Percentiles rank a stretch among this genome's conserved stretches.
phyloP scores from a whole-genome alignment of 1,140 invertebrate species.

The Heliconius himera region DNA sequence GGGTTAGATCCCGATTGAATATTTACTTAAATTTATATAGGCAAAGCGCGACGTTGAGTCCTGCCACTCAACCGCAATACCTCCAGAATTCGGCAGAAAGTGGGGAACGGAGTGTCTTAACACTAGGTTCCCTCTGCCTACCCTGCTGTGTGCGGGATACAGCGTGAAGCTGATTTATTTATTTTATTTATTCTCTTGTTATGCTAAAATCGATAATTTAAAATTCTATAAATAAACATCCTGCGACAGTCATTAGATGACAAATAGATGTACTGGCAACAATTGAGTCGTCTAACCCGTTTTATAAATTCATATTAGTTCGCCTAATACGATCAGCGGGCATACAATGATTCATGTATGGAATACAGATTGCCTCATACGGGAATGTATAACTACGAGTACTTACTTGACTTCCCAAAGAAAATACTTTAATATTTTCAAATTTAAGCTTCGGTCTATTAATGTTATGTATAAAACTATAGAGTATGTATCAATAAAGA shows the following conservation, averaged over 20 bases:
- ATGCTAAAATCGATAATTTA: not conserved
- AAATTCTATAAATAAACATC: slow-evolving; percentile 32
- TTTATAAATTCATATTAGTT: slow-evolving; percentile 36
- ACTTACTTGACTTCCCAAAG: not conserved
- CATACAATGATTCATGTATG: slow-evolving; percentile 32
- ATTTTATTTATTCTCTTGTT: not conserved
- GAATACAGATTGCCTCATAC: slow-evolving; percentile 29
- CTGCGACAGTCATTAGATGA: slow-evolving; percentile 31
- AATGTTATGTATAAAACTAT: not conserved
- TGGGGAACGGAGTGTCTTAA: no score
- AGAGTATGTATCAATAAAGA: no score
- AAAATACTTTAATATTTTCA: slow-evolving; percentile 8
- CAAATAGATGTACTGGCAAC: slow-evolving; percentile 28
- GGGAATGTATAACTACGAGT: not conserved
- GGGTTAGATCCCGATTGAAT: no score
- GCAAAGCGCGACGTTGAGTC: no score
- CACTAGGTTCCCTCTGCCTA: no score
- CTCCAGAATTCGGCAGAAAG: no score
- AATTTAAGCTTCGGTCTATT: not conserved
- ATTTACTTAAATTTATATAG: no score
- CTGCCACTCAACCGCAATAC: no score
- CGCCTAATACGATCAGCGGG: slow-evolving; percentile 32
- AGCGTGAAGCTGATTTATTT: no score
- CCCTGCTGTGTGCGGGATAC: no score
- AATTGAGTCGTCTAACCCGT: slow-evolving; percentile 37